These are phyloP conservation scores for Atherix ibis DNA, from an alignment of 2,888 invertebrate species.

Conservation along the genomic window DNA sequence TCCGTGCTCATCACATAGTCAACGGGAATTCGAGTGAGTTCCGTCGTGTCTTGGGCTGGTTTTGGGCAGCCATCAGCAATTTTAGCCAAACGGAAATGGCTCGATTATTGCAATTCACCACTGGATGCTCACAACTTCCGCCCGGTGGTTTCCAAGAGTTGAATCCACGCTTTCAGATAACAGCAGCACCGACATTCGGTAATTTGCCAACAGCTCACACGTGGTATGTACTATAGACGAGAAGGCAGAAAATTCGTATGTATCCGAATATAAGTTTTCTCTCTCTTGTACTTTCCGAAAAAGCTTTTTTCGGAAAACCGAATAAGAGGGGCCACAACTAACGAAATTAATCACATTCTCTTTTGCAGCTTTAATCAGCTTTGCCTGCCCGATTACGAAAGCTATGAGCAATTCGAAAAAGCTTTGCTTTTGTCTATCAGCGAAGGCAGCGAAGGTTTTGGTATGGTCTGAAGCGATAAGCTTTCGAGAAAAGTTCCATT, in stretches of 20 bases:
- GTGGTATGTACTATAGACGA: constrained; percentile 42
- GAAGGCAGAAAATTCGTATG: background rate
- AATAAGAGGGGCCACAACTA: too few species aligned
- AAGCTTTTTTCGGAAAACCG: background rate
- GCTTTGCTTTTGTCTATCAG: constrained; percentile 81
- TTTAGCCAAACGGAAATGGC: constrained; percentile 89
- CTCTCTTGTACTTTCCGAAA: background rate
- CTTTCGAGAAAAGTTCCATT: background rate
- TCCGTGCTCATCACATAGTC: constrained; percentile 75
- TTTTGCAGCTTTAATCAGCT: constrained; percentile 79
- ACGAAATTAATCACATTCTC: too few species aligned
- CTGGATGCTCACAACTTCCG: constrained; percentile 82
- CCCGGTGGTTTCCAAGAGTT: constrained; percentile 82
- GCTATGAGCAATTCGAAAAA: constrained; percentile 84
- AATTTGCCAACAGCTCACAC: constrained; percentile 89
- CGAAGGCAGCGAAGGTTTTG: constrained; percentile 91
- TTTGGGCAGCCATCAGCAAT: constrained; percentile 78
- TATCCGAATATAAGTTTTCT: background rate
- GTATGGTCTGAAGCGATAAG: constrained; percentile 34
- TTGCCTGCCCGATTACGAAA: constrained; percentile 87
- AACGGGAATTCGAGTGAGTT: constrained; percentile 70
- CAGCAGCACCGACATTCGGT: constrained; percentile 76
- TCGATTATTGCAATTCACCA: constrained; percentile 78
- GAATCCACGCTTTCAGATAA: constrained; percentile 82
- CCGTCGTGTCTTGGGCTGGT: constrained; percentile 72